Conservation (phyloP, 2,888 invertebrate genomes). For the Smittia sp. region DNA sequence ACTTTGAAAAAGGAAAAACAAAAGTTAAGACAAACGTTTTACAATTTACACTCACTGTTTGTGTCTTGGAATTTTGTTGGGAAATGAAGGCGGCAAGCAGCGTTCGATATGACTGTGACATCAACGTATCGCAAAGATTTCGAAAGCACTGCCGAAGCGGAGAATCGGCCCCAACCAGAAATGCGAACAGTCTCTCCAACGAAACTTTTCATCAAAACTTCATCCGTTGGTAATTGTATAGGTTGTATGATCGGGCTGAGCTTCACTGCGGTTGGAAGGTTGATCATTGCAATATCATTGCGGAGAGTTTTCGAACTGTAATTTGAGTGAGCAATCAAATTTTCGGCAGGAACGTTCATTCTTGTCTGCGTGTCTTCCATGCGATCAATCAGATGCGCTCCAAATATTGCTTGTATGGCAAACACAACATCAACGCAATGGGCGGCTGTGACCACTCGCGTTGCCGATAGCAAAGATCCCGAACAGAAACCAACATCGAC, state of each 20-base stretch:
- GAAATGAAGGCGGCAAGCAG: background rate
- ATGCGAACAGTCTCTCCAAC: background rate
- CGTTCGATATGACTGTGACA: background rate
- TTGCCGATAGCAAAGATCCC: background rate
- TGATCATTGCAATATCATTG: slow-evolving; percentile 33
- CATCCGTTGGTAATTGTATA: slow-evolving; percentile 3
- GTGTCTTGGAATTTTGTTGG: background rate
- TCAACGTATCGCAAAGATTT: background rate
- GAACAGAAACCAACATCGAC: background rate
- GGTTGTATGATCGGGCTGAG: background rate
- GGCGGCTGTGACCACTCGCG: slow-evolving; percentile 4
- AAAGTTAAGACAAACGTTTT: background rate
- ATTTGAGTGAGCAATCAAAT: background rate
- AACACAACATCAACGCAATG: slow-evolving; percentile 26
- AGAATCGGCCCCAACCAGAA: slow-evolving; percentile 31
- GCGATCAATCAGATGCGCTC: background rate
- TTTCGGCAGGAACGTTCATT: background rate
- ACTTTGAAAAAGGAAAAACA: background rate
- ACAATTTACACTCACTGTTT: background rate
- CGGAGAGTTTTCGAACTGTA: background rate
- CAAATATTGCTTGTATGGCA: background rate
- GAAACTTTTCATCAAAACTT: background rate
- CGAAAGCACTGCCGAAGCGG: background rate
- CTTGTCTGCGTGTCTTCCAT: background rate
- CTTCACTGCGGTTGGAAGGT: background rate